These are phyloP conservation scores for Tautogolabrus adspersus DNA, from an alignment of 2,113 vertebrate genomes.

Conservation along the genomic window DNA sequence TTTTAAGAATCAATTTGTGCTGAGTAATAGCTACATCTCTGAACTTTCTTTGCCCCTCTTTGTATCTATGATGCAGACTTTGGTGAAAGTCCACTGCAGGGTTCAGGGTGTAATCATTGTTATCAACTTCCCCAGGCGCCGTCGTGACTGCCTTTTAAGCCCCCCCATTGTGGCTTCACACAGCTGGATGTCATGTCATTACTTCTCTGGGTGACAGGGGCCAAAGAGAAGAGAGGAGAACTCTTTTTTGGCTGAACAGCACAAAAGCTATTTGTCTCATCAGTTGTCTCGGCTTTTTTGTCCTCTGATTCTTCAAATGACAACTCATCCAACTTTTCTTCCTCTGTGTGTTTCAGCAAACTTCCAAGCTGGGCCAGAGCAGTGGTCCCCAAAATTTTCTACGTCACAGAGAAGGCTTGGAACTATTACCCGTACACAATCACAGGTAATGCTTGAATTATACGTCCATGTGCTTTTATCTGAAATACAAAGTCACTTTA, in stretches of 20 bases:
- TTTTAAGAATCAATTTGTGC: conserved; percentile 32
- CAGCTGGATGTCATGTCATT: conserved; percentile 49
- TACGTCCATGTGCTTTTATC: neutral
- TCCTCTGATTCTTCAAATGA: neutral
- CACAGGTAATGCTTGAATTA: conserved; percentile 62
- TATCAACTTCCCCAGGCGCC: conserved; percentile 49
- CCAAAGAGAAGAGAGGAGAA: conserved; percentile 9
- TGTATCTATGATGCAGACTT: too few species aligned
- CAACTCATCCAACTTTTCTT: neutral
- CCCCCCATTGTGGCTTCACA: conserved; percentile 28
- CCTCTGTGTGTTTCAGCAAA: conserved; percentile 86
- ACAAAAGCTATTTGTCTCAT: conserved; percentile 12
- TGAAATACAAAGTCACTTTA: too few species aligned
- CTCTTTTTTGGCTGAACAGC: neutral
- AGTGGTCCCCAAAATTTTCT: conserved; percentile 96
- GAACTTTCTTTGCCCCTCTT: conserved; percentile 15
- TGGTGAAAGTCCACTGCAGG: conserved; percentile 40
- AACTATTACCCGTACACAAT: conserved; percentile 94
- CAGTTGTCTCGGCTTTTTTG: neutral
- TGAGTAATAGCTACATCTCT: conserved; percentile 24
- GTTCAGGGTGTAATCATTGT: conserved; percentile 53
- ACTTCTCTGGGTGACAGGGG: conserved; percentile 3
- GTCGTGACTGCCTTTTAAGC: conserved; percentile 22
- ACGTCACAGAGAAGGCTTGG: conserved; percentile 96
- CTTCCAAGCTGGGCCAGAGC: conserved; percentile 95